Percentiles rank a stretch among this genome's conserved stretches.
Conservation (phyloP, 2,797 vertebrate species). For the Girardinus metallicus region DNA sequence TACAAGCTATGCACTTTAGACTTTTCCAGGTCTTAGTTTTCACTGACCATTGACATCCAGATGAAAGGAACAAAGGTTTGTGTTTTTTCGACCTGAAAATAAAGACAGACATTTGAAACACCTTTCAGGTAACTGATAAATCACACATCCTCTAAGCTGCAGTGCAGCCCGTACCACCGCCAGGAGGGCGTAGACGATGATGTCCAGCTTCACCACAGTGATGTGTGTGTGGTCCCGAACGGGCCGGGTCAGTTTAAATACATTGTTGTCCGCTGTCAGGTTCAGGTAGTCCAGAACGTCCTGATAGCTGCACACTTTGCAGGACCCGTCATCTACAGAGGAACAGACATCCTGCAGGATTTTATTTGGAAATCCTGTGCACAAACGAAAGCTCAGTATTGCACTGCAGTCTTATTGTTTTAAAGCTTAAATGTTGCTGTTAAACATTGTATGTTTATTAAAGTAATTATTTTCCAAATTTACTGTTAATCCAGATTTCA, state of each 20-base stretch:
- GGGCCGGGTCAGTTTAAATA: constrained; percentile 67
- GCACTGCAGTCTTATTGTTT: not conserved
- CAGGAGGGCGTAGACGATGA: constrained; percentile 70
- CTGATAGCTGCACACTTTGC: constrained; percentile 70
- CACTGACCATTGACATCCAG: constrained; percentile 64
- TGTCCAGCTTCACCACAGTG: constrained; percentile 61
- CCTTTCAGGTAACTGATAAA: not conserved
- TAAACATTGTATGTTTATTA: not conserved
- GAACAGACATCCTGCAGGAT: not conserved
- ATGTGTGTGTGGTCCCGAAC: constrained; percentile 67
- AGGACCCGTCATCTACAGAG: constrained; percentile 25
- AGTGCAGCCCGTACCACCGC: constrained; percentile 57
- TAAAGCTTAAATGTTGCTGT: not conserved
- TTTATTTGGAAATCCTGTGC: not conserved
- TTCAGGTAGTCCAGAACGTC: constrained; percentile 77
- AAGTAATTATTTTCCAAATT: not conserved
- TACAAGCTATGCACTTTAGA: not conserved
- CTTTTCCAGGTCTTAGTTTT: not conserved
- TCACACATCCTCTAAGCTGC: not conserved
- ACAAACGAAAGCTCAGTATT: not conserved
- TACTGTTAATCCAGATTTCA: not conserved
- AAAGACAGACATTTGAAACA: not conserved
- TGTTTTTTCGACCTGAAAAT: constrained; percentile 73
- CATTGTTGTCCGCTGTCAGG: constrained; percentile 53
- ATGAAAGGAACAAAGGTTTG: constrained; percentile 74